Evolutionary conservation across 2,888 invertebrate species (phyloP), one percentile per base, ranked within the genome.

Genomic region (Platypus cylindrus): DNA sequence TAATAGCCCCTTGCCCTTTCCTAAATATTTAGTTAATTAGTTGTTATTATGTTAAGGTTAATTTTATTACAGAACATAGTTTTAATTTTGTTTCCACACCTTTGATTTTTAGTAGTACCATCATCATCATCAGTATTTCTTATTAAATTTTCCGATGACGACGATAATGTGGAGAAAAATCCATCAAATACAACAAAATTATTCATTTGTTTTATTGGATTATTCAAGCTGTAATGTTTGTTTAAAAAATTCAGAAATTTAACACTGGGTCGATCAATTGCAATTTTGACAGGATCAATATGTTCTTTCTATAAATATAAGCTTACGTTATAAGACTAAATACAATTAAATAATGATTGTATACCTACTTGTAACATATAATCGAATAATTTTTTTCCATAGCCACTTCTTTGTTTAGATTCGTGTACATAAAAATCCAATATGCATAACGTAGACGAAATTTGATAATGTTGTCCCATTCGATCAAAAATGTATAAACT

Each of bases 391-490:
- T 68, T 62, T 51, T 77, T 81, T 3, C 95, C 95, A 55, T 78
- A 71, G 2, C 95, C 95, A 56, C 72, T 72, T 35, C 94, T 75
- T 63, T 94, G 94, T 29, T 75, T 71, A 2, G 80, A 74, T 56
- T 80, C 80, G 52, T 85, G 74, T 15, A 97, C 75, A 62, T 83
- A 97, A 66, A 97, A 95, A 62, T 97, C 95, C 30, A 97, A 70
- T 36, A 95, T 74, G 59, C 93, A 94, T 9, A 86, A 67, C 0
- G 90, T 81, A 0, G 91, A 82, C 45, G 80, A 73, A 37, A 84
- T 68, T 59, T 90, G 85, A 56, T 76, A 78, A 47, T 82, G 77
- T 30, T 67, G 64, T 11, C 78, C 78, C 34, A 65, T 60, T 48
- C 71, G 68, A 58, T 87, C 83, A 57, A 78, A 79, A 32, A 95